Evolutionary conservation across 2,888 invertebrate genomes (phyloP).

Genomic region (Rhorus exstirpatorius): DNA sequence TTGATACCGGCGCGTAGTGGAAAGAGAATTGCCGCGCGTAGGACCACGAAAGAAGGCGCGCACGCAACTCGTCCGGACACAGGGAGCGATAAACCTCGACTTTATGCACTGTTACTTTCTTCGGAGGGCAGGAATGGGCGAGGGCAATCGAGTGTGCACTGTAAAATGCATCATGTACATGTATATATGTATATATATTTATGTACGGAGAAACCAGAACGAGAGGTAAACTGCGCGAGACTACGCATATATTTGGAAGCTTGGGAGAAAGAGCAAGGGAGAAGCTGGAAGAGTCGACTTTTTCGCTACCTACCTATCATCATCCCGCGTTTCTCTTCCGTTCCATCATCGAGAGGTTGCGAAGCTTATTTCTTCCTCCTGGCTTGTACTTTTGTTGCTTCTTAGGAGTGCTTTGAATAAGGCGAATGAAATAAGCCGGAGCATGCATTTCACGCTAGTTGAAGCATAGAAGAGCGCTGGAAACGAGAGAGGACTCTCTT

Average conservation of each 20-base stretch:
- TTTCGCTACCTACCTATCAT: neutral
- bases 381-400: conserved; percentile 36
- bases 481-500: conserved; percentile 13
- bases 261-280: conserved; percentile 1
- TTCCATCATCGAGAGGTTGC: conserved; percentile 59
- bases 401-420: conserved; percentile 1
- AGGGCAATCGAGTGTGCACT: conserved; percentile 41
- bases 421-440: conserved; percentile 46
- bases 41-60: conserved; percentile 58
- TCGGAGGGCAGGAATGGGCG: conserved; percentile 49
- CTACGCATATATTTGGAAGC: conserved; percentile 45
- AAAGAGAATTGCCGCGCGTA: conserved; percentile 21
- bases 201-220: neutral
- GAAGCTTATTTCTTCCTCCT: conserved; percentile 29
- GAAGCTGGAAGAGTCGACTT: conserved; percentile 18
- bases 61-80: conserved; percentile 53
- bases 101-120: conserved; percentile 71
- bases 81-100: conserved; percentile 59
- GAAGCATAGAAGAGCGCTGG: conserved; percentile 67
- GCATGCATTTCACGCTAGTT: conserved; percentile 71
- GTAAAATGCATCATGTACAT: conserved; percentile 7
- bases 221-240: conserved; percentile 6
- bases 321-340: conserved; percentile 19
- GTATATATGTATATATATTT: neutral
- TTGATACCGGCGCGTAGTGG: conserved; percentile 9